Percentiles rank a stretch among this genome's conserved stretches.
phyloP scores from a whole-genome alignment of 2,888 invertebrate species.

The Cataglyphis rosenhaueri region DNA sequence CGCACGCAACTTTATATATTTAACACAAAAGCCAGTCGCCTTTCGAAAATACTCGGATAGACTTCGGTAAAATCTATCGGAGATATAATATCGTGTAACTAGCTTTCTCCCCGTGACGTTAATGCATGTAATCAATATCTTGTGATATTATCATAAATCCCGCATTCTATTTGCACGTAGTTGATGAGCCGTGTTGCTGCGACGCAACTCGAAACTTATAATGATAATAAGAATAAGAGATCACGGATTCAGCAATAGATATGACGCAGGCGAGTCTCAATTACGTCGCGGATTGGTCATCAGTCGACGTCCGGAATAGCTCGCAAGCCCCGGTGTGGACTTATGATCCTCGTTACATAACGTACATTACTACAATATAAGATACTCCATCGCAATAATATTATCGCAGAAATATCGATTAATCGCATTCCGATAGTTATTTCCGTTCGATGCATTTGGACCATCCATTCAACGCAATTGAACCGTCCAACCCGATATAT shows the following conservation, averaged over 20 bases:
- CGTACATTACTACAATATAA: background rate
- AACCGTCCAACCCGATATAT: conserved; percentile 9
- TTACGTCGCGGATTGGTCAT: conserved; percentile 40
- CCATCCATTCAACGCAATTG: conserved; percentile 28
- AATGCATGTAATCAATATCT: conserved; percentile 43
- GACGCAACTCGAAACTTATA: conserved; percentile 20
- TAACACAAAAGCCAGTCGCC: conserved; percentile 13
- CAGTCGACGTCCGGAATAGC: conserved; percentile 38
- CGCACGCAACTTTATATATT: conserved; percentile 6
- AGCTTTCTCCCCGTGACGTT: conserved; percentile 41
- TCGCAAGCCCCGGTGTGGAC: background rate
- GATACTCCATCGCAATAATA: conserved; percentile 32
- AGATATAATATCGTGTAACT: conserved; percentile 30
- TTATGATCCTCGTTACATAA: conserved; percentile 36
- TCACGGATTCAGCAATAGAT: conserved; percentile 37
- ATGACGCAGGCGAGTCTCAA: conserved; percentile 35
- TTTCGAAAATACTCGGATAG: conserved; percentile 20
- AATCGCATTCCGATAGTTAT: conserved; percentile 30
- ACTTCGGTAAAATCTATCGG: conserved; percentile 19
- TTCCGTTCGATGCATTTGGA: conserved; percentile 33
- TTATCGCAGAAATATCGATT: conserved; percentile 17
- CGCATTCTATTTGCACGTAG: conserved; percentile 12
- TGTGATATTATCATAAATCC: conserved; percentile 43
- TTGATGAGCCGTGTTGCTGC: conserved; percentile 28
- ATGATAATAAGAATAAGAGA: conserved; percentile 45